These are phyloP conservation scores for Halcyon badia DNA, from an alignment of 2,797 vertebrate genomes.

Conservation along the genomic window DNA sequence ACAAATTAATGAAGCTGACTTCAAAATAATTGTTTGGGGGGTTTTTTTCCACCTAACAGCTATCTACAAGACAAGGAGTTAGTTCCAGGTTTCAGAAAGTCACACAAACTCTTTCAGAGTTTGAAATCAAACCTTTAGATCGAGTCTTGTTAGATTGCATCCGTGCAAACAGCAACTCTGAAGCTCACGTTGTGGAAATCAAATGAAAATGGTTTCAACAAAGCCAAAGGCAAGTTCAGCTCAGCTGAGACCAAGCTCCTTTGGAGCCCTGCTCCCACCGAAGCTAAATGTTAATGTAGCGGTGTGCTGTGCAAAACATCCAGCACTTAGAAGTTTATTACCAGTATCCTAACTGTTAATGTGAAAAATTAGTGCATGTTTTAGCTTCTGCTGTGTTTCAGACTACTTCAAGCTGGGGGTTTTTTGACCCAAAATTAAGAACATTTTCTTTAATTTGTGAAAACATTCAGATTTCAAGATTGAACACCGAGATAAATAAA, in stretches of 20 bases:
- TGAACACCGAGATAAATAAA: not conserved
- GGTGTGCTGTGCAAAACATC: not conserved
- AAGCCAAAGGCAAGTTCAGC: not conserved
- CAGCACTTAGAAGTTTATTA: not conserved
- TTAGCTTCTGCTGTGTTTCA: not conserved
- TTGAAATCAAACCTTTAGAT: not conserved
- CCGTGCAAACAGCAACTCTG: not conserved
- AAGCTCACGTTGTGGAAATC: not conserved
- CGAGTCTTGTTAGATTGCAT: not conserved
- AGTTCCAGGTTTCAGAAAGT: not conserved
- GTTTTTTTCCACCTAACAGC: not conserved
- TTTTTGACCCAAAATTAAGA: not conserved
- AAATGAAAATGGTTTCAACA: not conserved
- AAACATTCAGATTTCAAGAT: not conserved
- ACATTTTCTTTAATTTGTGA: not conserved
- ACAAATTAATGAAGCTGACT: not conserved
- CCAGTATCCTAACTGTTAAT: not conserved
- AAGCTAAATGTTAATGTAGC: not conserved
- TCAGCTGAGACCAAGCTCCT: not conserved
- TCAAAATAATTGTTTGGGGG: not conserved
- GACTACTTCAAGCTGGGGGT: accelerated
- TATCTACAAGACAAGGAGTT: not conserved
- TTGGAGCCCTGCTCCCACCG: not conserved
- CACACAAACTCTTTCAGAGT: accelerated
- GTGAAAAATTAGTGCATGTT: accelerated